A percentile compares a stretch with the other conserved stretches of the same genome.
Conservation (phyloP, 2,797 vertebrate genomes). For the Acrocephalus scirpaceus region DNA sequence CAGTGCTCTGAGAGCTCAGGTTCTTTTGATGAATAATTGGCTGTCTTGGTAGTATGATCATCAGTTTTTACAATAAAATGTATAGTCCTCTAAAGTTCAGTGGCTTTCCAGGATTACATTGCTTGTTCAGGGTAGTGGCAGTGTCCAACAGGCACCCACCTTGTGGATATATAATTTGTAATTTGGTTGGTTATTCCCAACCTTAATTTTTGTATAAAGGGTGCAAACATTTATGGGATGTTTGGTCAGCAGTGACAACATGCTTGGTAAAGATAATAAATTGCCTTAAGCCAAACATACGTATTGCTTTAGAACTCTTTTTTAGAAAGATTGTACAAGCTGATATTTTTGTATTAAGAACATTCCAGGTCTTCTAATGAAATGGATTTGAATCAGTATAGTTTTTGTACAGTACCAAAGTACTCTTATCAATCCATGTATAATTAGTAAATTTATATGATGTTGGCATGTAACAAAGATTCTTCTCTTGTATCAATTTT, state of each 20-base stretch:
- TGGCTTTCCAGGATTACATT: neutral
- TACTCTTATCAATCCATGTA: neutral
- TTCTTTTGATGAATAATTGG: constrained; percentile 4
- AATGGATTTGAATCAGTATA: neutral
- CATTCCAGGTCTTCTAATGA: neutral
- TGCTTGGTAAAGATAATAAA: neutral
- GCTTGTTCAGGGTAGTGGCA: neutral
- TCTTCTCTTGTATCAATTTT: neutral
- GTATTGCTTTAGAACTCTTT: neutral
- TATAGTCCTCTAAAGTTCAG: neutral
- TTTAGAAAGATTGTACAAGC: neutral
- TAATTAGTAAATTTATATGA: neutral
- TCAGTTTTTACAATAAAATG: neutral
- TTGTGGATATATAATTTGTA: neutral
- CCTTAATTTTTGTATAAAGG: neutral
- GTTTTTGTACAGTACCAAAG: neutral
- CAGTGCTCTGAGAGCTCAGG: neutral
- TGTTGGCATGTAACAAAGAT: neutral
- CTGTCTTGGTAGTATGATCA: neutral
- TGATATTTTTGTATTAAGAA: neutral
- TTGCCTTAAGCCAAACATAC: neutral
- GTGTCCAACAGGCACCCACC: neutral
- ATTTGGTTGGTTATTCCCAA: neutral
- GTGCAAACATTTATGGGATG: neutral
- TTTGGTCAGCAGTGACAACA: neutral